Evolutionary conservation across 2,113 vertebrate species (phyloP).

Genomic region (Ptilorrhoa leucosticta): DNA sequence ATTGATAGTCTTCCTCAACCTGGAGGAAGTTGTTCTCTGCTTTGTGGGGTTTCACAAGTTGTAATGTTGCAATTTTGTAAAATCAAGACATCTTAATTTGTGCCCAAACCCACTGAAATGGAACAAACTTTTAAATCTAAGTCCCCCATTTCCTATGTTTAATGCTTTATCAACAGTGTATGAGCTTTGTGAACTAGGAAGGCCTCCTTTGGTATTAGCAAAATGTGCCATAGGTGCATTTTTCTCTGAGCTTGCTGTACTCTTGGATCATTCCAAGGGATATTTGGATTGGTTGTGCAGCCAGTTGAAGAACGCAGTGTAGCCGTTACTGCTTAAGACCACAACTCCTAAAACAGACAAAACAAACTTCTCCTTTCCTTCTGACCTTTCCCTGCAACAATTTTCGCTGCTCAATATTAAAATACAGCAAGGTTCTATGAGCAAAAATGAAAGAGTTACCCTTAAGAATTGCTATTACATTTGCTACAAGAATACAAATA

Average conservation of each 20-base stretch:
- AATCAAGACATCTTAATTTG: neutral
- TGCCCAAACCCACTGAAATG: neutral
- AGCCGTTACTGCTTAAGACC: neutral
- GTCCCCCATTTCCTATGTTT: neutral
- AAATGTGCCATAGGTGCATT: neutral
- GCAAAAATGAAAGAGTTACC: neutral
- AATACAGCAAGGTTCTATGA: neutral
- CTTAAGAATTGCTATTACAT: neutral
- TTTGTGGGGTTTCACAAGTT: neutral
- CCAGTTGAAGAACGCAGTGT: neutral
- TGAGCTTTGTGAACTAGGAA: neutral
- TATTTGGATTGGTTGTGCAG: neutral
- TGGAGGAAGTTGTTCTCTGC: neutral
- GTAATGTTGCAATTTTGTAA: neutral
- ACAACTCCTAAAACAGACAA: neutral
- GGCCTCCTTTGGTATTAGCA: neutral
- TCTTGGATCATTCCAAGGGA: neutral
- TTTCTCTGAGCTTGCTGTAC: neutral
- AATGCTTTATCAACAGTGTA: neutral
- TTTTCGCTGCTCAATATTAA: neutral
- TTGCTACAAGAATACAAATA: neutral
- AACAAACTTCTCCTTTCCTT: neutral
- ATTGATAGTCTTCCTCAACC: neutral
- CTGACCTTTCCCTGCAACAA: neutral
- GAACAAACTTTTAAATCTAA: neutral